Conservation (phyloP, 2,797 vertebrate species). For the Naso thynnoides region DNA sequence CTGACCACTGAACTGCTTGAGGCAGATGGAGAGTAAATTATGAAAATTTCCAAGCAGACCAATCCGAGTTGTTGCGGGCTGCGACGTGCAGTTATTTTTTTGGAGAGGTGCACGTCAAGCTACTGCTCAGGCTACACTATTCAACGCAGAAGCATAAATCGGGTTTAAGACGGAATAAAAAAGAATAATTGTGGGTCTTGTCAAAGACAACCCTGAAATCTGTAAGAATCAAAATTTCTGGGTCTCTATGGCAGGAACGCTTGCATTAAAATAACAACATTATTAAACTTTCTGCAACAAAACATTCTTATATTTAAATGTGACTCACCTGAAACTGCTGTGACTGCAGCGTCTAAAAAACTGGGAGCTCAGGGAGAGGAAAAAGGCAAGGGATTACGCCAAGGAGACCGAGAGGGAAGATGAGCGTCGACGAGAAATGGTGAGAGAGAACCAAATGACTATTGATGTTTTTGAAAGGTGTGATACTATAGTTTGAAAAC, state of each 20-base stretch:
- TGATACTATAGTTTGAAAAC: not conserved
- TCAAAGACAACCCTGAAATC: not conserved
- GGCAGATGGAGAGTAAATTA: too few relatives aligned
- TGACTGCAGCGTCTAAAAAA: conserved; percentile 94
- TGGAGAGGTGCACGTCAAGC: too few relatives aligned
- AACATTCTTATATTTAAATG: not conserved
- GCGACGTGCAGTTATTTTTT: too few relatives aligned
- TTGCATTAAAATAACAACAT: not conserved
- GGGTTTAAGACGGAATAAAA: too few relatives aligned
- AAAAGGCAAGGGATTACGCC: conserved; percentile 95
- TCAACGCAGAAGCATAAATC: too few relatives aligned
- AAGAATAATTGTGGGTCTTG: not conserved
- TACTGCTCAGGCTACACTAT: too few relatives aligned
- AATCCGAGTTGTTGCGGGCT: too few relatives aligned
- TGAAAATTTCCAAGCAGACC: too few relatives aligned
- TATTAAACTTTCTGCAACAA: not conserved
- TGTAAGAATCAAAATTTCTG: not conserved
- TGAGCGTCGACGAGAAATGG: conserved; percentile 95
- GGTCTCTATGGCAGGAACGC: not conserved
- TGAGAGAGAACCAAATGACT: conserved; percentile 68
- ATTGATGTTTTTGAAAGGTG: not conserved
- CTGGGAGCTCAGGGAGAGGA: conserved; percentile 98
- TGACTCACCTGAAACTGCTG: conserved; percentile 33
- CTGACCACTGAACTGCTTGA: too few relatives aligned
- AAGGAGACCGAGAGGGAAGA: conserved; percentile 96